Conservation (phyloP, 2,888 invertebrate species). For the Tinea trinotella region DNA sequence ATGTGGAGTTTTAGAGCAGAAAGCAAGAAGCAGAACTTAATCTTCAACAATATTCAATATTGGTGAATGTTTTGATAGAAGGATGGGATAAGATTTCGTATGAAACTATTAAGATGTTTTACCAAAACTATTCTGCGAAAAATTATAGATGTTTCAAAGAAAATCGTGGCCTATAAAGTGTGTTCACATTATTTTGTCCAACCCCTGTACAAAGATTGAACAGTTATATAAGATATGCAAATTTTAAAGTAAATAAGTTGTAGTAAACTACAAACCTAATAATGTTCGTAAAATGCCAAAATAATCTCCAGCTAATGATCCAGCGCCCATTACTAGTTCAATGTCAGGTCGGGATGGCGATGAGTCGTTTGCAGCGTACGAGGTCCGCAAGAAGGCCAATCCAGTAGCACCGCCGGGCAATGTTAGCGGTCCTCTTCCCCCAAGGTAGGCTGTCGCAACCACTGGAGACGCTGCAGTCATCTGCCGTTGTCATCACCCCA, state of each 20-base stretch:
- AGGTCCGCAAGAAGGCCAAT: slow-evolving; percentile 81
- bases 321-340: slow-evolving; percentile 84
- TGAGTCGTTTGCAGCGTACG: slow-evolving; percentile 61
- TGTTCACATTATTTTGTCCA: too few species aligned
- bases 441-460: slow-evolving; percentile 75
- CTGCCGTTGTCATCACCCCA: slow-evolving; percentile 28
- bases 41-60: too few species aligned
- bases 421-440: slow-evolving; percentile 80
- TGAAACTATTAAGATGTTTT: too few species aligned
- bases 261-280: slow-evolving; percentile 54
- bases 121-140: too few species aligned
- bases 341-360: slow-evolving; percentile 85
- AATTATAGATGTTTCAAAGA: too few species aligned
- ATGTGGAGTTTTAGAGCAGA: too few species aligned
- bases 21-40: too few species aligned
- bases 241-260: neutral
- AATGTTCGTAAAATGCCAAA: slow-evolving; percentile 77
- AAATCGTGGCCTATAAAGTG: too few species aligned
- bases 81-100: too few species aligned
- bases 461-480: slow-evolving; percentile 57
- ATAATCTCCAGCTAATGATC: slow-evolving; percentile 81
- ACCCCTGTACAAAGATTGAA: too few species aligned
- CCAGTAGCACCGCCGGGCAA: slow-evolving; percentile 85
- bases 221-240: too few species aligned
- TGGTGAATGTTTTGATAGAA: too few species aligned